Evolutionary conservation across 2,797 vertebrate genomes (phyloP).

Genomic region (Rhincodon typus): DNA sequence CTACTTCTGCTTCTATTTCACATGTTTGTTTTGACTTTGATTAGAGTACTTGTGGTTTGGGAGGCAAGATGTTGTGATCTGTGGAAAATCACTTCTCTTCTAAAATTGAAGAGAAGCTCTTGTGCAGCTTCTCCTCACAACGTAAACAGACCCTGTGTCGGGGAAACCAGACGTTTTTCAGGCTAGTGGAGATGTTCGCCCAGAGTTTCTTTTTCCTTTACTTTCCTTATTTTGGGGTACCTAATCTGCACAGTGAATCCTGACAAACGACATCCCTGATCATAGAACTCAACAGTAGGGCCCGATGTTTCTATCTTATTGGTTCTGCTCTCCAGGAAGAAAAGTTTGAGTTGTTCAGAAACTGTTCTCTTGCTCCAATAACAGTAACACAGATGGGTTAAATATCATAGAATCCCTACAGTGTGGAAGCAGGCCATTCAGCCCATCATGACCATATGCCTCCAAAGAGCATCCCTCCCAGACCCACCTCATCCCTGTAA

Average conservation of each 20-base stretch:
- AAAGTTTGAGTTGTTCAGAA: not conserved
- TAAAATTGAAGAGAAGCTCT: not conserved
- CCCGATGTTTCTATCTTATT: not conserved
- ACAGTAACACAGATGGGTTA: too few relatives aligned
- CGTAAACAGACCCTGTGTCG: not conserved
- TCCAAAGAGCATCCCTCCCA: too few relatives aligned
- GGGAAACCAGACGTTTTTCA: not conserved
- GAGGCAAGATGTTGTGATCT: not conserved
- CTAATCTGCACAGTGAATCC: not conserved
- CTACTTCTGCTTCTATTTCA: too few relatives aligned
- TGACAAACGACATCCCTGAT: not conserved
- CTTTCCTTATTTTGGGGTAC: not conserved
- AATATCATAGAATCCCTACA: too few relatives aligned
- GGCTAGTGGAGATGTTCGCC: not conserved
- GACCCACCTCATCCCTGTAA: too few relatives aligned
- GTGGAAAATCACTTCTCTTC: not conserved
- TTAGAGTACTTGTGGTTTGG: not conserved
- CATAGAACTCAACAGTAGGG: not conserved
- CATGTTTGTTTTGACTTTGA: too few relatives aligned
- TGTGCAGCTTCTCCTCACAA: not conserved
- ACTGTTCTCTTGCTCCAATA: not conserved
- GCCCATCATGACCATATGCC: too few relatives aligned
- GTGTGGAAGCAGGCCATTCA: too few relatives aligned
- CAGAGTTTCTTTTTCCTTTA: not conserved
- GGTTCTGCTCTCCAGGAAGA: not conserved